Base-by-base conservation (phyloP, 2,888 invertebrate species). In the Aphelenchoides bicaudatus region DNA sequence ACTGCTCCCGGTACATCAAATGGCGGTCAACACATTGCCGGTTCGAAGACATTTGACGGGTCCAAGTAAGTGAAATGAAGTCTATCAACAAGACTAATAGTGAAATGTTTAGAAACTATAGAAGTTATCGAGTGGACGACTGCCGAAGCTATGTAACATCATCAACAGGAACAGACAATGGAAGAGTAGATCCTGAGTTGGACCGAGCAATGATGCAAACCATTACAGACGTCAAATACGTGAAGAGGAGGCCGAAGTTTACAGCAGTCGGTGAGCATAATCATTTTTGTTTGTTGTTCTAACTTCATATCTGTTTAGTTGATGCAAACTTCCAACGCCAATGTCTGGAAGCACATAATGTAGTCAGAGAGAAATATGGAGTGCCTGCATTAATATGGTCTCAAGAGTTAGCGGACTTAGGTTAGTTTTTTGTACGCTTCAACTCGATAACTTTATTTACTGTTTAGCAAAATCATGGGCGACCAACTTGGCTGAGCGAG, bases 301-400 rank as follows among this genome's bases (percentile, higher is more conserved):
- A n/a, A n/a, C n/a, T n/a, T n/a, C n/a, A n/a, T n/a, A n/a, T n/a
- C n/a, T n/a, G 59, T 71, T 19, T 46, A 71, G 78, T 73, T 28
- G 76, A 78, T 46, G 74, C 75, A n/a, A 78, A 75, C 58, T 78
- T 78, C 55, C 78, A 78, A 63, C 53, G 78, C 13, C 67, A 71
- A 8, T 78, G 76, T 47, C 65, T 78, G 13, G 78, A 78, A 50
- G 77, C 78, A 19, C 78, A 78, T 54, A 78, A 78, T 53, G 37
- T 49, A 19, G 46, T 73, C n/a, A 46, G 66, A 25, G 58, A 57
- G 39, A 66, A 65, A 30, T 70, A 73, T 58, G 73, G 74, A n/a
- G 63, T 62, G 30, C 66, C 72, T 28, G 58, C 61, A 25, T 58
- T 77, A 19, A 58, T 65, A 23, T 78, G 78, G 78, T 74, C 75